Evolutionary conservation across 2,888 invertebrate genomes (phyloP).

Genomic region (Oscheius sp.): DNA sequence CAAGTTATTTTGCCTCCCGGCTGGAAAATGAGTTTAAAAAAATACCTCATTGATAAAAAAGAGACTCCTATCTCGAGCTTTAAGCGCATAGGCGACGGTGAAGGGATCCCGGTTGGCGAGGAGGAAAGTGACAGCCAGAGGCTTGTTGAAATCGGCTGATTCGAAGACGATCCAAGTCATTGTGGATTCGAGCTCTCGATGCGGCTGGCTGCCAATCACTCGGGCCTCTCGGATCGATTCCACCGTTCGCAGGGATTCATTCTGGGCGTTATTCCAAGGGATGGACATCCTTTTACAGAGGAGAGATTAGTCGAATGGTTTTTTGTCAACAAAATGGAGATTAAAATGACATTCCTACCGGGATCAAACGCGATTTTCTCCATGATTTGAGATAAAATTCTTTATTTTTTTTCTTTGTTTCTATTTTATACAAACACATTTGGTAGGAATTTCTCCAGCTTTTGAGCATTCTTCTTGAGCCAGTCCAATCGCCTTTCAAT

Average conservation of each 20-base stretch:
- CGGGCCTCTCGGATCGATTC: neutral
- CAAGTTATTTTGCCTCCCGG: no score
- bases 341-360: no score
- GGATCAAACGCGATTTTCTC: neutral
- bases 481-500: slow-evolving; percentile 51
- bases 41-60: neutral
- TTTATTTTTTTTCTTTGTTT: neutral
- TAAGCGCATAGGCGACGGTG: neutral
- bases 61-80: neutral
- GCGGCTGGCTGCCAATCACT: neutral
- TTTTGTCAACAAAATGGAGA: no score
- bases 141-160: neutral
- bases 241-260: no score
- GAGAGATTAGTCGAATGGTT: no score
- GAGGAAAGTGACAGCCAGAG: neutral
- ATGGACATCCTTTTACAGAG: no score
- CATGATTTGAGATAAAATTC: neutral
- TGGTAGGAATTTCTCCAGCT: slow-evolving; percentile 48
- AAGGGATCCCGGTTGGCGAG: neutral
- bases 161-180: neutral
- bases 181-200: neutral
- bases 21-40: no score
- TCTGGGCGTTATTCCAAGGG: no score
- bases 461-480: slow-evolving; percentile 53
- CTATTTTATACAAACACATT: slow-evolving; percentile 5